Base-by-base conservation (phyloP, 2,888 invertebrate genomes). In the Lithosia quadra region DNA sequence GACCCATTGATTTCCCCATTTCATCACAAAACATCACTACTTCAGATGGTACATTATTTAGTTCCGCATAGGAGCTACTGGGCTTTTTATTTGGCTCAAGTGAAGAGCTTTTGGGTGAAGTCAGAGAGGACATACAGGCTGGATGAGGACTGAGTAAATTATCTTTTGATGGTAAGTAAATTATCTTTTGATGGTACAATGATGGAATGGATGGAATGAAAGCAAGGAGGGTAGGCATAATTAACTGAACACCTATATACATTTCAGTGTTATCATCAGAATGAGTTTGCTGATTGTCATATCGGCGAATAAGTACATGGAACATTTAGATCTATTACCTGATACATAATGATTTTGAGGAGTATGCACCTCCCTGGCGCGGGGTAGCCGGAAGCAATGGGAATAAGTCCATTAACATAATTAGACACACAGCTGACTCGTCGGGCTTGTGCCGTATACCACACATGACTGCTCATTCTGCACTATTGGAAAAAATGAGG, bases 391-490 rank as follows among this genome's bases (percentile, higher is more conserved):
- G 87, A 88, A 87, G 83, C n/a, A 84, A 74, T 83, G 77, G 74
- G 83, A 87, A 88, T 88, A 85, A 88, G 83, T 78, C 84, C 84
- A 90, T 90, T 90, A 90, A 71, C 78, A 85, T 90, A 91, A 90
- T 91, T 90, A 89, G 61, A 62, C 21, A 65, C 58, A 55, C 57
- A 63, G 63, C 67, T 67, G 67, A 62, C 61, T 57, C 33, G 2
- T 33, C 24, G 13, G 76, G 72, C 58, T 55, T 60, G 67, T 67
- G 56, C 63, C 64, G 24, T 59, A 63, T 58, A 60, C 55, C 13
- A 53, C 62, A 56, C 59, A 65, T 61, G 63, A 36, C 58, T 55
- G 65, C 61, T 34, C 72, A 72, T 69, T 53, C 72, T 63, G 77
- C 67, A 62, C 59, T 62, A 28, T 65, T 70, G 9, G 39, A 22